Percentiles rank a stretch among this genome's conserved stretches.
phyloP scores from a whole-genome alignment of 2,888 invertebrate genomes.

The Siphonodentalium dalli region DNA sequence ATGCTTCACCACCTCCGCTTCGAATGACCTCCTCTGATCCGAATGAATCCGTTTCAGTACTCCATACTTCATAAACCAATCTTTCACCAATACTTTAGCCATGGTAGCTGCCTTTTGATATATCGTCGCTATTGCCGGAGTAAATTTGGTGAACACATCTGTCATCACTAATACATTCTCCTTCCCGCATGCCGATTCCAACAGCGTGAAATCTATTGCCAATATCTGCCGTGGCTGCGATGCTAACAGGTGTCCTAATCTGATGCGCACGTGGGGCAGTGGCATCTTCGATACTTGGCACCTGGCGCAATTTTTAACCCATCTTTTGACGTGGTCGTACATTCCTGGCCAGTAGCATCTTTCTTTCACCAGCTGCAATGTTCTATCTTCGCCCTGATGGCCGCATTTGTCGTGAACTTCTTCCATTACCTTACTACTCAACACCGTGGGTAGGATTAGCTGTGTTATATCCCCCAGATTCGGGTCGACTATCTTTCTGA shows the following conservation, averaged over 20 bases:
- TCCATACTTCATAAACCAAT: conserved; percentile 22
- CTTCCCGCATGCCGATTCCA: conserved; percentile 20
- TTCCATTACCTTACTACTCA: conserved; percentile 7
- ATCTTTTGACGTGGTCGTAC: conserved; percentile 11
- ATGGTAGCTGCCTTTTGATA: conserved; percentile 26
- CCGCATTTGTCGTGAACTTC: conserved; percentile 20
- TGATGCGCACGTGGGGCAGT: not conserved
- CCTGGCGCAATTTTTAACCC: conserved; percentile 7
- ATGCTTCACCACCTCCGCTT: conserved; percentile 10
- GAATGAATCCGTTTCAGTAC: conserved; percentile 14
- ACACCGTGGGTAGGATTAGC: conserved; percentile 5
- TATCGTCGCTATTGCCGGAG: conserved; percentile 23
- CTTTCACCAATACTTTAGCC: conserved; percentile 14
- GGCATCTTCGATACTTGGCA: conserved; percentile 15
- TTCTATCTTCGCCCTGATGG: conserved; percentile 21
- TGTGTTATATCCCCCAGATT: conserved; percentile 7
- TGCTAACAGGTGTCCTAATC: conserved; percentile 15
- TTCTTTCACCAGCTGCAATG: not conserved
- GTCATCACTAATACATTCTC: conserved; percentile 27
- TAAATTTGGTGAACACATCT: conserved; percentile 24
- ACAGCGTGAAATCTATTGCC: conserved; percentile 24
- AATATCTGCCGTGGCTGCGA: conserved; percentile 18
- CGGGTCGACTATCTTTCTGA: conserved; percentile 3
- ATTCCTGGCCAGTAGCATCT: conserved; percentile 20
- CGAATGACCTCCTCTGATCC: conserved; percentile 19